Percentiles rank a stretch among this genome's conserved stretches.
Conservation (phyloP, 2,888 invertebrate genomes). For the Corythucha ciliata region DNA sequence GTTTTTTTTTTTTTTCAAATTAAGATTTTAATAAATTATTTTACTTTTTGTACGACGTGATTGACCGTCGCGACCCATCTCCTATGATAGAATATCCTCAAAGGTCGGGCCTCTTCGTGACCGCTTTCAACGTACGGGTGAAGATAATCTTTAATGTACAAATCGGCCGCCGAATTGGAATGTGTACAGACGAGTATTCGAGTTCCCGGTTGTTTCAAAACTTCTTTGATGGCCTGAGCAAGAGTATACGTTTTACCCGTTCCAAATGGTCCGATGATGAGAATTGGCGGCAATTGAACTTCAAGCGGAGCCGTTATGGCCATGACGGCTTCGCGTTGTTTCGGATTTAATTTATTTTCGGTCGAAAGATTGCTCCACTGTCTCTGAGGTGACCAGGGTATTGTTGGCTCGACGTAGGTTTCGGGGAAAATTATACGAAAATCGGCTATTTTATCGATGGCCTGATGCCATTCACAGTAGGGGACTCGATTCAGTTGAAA, state of each 20-base stretch:
- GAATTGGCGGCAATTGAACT: conserved; percentile 56
- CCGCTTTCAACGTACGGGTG: conserved; percentile 64
- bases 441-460: conserved; percentile 64
- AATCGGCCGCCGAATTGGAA: conserved; percentile 77
- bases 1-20: neutral
- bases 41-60: conserved; percentile 48
- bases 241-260: conserved; percentile 79
- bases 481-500: conserved; percentile 71
- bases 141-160: conserved; percentile 75
- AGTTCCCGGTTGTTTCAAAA: conserved; percentile 53
- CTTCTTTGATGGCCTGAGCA: conserved; percentile 61
- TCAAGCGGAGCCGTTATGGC: conserved; percentile 60
- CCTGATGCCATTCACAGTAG: conserved; percentile 76
- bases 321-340: conserved; percentile 68
- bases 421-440: conserved; percentile 64
- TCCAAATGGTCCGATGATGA: conserved; percentile 73
- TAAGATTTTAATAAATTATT: neutral
- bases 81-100: conserved; percentile 70
- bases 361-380: conserved; percentile 59
- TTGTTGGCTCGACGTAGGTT: conserved; percentile 51
- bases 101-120: conserved; percentile 55
- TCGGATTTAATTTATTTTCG: conserved; percentile 58
- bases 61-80: conserved; percentile 71
- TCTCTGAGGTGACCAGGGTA: conserved; percentile 58
- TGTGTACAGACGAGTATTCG: conserved; percentile 75